Percentiles rank a stretch among this genome's conserved stretches.
These are phyloP conservation scores for Periparus ater DNA, from an alignment of 2,797 vertebrate species.

Conservation along the genomic window DNA sequence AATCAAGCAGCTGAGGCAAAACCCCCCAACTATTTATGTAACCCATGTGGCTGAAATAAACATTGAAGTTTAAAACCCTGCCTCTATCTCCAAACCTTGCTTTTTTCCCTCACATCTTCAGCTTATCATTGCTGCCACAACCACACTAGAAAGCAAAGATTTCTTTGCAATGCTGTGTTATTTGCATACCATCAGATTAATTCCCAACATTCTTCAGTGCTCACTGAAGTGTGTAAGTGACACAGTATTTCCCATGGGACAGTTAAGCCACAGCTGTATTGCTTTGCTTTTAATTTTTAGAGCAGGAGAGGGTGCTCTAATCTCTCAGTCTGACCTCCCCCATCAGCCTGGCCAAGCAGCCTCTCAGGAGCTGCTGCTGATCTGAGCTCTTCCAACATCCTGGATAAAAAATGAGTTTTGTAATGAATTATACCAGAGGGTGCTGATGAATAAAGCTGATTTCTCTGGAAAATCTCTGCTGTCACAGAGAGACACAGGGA, in stretches of 20 bases:
- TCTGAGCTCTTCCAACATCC: not conserved
- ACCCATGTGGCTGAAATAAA: not conserved
- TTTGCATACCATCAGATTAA: not conserved
- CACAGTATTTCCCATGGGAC: not conserved
- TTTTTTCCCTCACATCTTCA: not conserved
- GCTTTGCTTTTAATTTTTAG: constrained; percentile 33
- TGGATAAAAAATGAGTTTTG: not conserved
- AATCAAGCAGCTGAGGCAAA: not conserved
- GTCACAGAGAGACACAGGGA: not conserved
- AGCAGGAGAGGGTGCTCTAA: constrained; percentile 67
- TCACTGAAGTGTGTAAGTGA: not conserved
- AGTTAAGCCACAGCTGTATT: not conserved
- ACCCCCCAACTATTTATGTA: not conserved
- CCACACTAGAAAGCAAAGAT: not conserved
- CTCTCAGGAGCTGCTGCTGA: not conserved
- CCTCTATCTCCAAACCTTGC: not conserved
- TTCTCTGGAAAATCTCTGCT: not conserved
- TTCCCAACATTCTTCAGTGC: accelerated
- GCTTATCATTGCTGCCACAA: not conserved
- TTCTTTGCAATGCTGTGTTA: not conserved
- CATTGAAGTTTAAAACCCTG: not conserved
- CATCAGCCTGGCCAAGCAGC: not conserved
- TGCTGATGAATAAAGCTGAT: not conserved
- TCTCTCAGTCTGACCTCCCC: constrained; percentile 2
- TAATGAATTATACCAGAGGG: not conserved